phyloP scores from a whole-genome alignment of 2,888 invertebrate genomes.

The Drosophila pseudotakahashii region DNA sequence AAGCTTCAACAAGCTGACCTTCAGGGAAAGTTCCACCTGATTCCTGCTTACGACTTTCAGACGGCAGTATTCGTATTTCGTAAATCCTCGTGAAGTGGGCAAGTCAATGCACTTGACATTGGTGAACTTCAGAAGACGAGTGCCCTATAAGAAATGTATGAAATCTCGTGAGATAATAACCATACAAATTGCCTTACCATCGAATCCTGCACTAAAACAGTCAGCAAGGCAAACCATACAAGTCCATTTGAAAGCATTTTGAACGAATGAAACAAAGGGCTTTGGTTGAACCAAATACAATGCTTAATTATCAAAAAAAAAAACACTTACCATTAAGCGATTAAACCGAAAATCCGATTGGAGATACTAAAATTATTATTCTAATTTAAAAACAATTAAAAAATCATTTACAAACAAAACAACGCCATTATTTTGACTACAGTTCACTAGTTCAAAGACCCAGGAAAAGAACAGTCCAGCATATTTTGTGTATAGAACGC shows the following conservation, averaged over 20 bases:
- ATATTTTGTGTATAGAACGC: constrained; percentile 13
- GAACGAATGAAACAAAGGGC: neutral
- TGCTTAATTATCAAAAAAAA: too few species aligned
- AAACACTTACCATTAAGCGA: neutral
- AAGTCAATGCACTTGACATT: constrained; percentile 63
- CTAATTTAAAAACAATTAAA: constrained; percentile 13
- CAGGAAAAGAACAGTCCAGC: constrained; percentile 12
- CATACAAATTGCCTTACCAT: neutral
- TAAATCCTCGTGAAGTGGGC: constrained; percentile 50
- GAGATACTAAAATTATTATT: neutral
- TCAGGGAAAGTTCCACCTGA: constrained; percentile 60
- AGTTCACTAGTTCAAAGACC: constrained; percentile 39
- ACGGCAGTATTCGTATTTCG: constrained; percentile 56
- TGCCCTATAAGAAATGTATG: neutral
- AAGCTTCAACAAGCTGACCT: constrained; percentile 40
- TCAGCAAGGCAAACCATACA: neutral
- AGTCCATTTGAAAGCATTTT: neutral
- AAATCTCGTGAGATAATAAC: neutral
- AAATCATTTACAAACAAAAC: constrained; percentile 11
- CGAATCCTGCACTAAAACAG: neutral
- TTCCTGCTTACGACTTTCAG: constrained; percentile 62
- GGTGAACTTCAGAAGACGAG: constrained; percentile 59
- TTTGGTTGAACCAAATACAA: too few species aligned
- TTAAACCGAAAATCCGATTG: neutral
- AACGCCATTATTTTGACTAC: constrained; percentile 2